Percentiles rank a stretch among this genome's conserved stretches.
Evolutionary conservation across 2,888 invertebrate species (phyloP).

Genomic region (Herminia tarsipennalis): DNA sequence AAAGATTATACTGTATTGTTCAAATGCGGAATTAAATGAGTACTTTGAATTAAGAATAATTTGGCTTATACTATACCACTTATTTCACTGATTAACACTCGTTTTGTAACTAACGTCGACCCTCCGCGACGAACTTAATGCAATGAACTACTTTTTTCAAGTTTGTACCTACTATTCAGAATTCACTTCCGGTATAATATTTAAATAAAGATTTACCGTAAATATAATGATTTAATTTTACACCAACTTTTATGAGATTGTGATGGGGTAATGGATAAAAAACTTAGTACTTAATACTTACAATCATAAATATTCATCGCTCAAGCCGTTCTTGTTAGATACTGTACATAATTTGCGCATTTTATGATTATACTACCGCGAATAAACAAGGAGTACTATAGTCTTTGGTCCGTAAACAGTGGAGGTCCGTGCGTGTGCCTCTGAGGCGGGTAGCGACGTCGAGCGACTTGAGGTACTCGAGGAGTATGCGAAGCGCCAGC

Average conservation of each 20-base stretch:
- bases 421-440: slow-evolving; percentile 32
- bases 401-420: slow-evolving; percentile 49
- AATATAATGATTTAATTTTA: background rate
- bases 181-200: too few species aligned
- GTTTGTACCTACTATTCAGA: too few species aligned
- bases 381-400: slow-evolving; percentile 48
- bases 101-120: too few species aligned
- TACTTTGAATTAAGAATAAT: too few species aligned
- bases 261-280: slow-evolving; percentile 6
- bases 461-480: slow-evolving; percentile 76
- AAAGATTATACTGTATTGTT: slow-evolving; percentile 45
- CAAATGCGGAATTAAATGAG: slow-evolving; percentile 34
- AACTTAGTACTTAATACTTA: slow-evolving; percentile 57
- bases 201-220: too few species aligned
- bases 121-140: too few species aligned
- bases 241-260: background rate
- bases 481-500: slow-evolving; percentile 71
- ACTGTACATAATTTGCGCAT: slow-evolving; percentile 43
- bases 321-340: slow-evolving; percentile 60
- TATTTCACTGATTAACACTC: too few species aligned
- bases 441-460: slow-evolving; percentile 51
- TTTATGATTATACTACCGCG: slow-evolving; percentile 41
- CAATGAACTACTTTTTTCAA: too few species aligned
- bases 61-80: too few species aligned
- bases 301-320: slow-evolving; percentile 55